phyloP scores from a whole-genome alignment of 2,888 invertebrate genomes.

The Leptinotarsa tumamoca region DNA sequence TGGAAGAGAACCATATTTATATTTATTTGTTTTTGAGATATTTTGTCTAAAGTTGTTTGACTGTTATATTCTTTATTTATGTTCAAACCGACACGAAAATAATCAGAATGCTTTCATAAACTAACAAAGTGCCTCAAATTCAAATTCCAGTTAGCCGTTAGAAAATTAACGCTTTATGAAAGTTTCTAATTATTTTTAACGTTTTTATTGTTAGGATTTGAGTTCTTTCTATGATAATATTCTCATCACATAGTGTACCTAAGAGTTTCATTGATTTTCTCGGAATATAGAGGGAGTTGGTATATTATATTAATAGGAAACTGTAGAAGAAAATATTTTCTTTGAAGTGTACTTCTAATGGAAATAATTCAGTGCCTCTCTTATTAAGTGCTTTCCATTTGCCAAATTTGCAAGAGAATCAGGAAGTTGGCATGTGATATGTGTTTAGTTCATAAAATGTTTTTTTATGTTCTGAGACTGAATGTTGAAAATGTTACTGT shows the following conservation, averaged over 20 bases:
- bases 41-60: conserved; percentile 20
- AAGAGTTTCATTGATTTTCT: background rate
- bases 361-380: too few species aligned
- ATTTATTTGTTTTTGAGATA: conserved; percentile 24
- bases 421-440: background rate
- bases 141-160: conserved; percentile 17
- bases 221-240: conserved; percentile 1
- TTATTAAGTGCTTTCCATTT: too few species aligned
- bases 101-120: conserved; percentile 18
- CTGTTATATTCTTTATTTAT: conserved; percentile 16
- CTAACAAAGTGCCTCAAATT: conserved; percentile 25
- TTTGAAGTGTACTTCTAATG: background rate
- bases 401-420: too few species aligned
- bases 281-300: background rate
- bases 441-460: background rate
- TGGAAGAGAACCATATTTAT: conserved; percentile 18
- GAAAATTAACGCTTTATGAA: conserved; percentile 2
- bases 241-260: conserved; percentile 5
- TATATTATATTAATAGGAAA: background rate
- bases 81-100: conserved; percentile 5
- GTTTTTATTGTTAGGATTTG: conserved; percentile 13
- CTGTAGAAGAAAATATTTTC: background rate
- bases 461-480: background rate
- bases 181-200: conserved; percentile 12
- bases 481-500: background rate